These are phyloP conservation scores for Sakesphorus luctuosus DNA, from an alignment of 2,113 vertebrate species.

Conservation along the genomic window DNA sequence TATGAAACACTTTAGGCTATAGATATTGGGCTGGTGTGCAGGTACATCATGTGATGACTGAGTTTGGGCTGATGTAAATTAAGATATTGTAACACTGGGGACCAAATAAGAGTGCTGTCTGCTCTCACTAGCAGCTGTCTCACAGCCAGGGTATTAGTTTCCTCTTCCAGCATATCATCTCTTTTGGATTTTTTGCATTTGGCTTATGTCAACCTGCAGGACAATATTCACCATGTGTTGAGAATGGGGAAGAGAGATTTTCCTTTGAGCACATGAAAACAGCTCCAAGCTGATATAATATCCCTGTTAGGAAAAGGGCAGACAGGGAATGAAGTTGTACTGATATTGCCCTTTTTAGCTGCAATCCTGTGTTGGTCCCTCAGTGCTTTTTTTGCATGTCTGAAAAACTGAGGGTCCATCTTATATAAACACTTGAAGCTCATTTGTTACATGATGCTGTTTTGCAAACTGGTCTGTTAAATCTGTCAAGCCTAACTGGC, in stretches of 20 bases:
- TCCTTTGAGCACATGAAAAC: background rate
- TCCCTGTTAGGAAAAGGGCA: background rate
- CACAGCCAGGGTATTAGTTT: background rate
- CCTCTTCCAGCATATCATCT: background rate
- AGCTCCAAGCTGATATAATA: background rate
- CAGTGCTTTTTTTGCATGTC: background rate
- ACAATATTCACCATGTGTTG: background rate
- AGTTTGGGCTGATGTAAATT: background rate
- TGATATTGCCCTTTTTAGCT: background rate
- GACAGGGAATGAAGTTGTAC: background rate
- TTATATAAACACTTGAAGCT: background rate
- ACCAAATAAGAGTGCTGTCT: background rate
- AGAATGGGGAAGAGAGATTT: background rate
- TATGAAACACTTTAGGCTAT: background rate
- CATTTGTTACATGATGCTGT: background rate
- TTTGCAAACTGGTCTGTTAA: background rate
- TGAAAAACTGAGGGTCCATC: background rate
- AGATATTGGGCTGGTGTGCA: background rate
- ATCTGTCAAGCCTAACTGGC: background rate
- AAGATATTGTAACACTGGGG: background rate
- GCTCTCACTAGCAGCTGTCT: background rate
- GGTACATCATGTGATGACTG: rapidly evolving
- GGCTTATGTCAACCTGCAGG: background rate
- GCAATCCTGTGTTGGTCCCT: background rate
- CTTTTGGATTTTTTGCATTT: background rate